Evolutionary conservation across 2,113 vertebrate species (phyloP).

Genomic region (Amphilophus citrinellus): DNA sequence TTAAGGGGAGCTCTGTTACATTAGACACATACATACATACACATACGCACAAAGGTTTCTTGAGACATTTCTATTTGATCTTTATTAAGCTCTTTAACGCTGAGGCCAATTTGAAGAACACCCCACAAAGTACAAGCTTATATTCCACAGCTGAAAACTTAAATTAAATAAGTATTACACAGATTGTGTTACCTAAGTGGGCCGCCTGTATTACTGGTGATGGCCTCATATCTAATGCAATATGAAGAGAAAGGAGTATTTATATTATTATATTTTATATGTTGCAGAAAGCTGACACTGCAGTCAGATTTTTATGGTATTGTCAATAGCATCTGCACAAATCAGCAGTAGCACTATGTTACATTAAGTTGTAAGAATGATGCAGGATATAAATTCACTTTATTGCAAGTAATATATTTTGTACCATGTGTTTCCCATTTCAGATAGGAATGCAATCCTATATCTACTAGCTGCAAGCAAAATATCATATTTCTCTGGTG

Average conservation of each 20-base stretch:
- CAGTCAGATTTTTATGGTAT: neutral
- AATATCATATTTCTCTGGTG: slow-evolving; percentile 7
- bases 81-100: slow-evolving; percentile 46
- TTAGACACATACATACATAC: slow-evolving; percentile 27
- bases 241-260: neutral
- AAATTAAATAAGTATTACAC: slow-evolving; percentile 44
- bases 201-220: slow-evolving; percentile 15
- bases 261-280: neutral
- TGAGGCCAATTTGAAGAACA: slow-evolving; percentile 44
- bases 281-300: neutral
- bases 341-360: neutral
- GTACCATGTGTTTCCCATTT: slow-evolving; percentile 28
- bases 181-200: slow-evolving; percentile 10
- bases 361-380: neutral
- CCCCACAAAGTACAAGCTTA: slow-evolving; percentile 35
- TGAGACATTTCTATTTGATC: slow-evolving; percentile 66
- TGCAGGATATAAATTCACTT: neutral
- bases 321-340: neutral
- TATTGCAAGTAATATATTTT: neutral
- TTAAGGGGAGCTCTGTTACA: slow-evolving; percentile 54
- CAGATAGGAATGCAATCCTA: neutral
- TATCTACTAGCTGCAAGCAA: neutral
- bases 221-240: neutral
- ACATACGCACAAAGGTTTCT: slow-evolving; percentile 53
- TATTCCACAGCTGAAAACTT: slow-evolving; percentile 51